Evolutionary conservation across 1,140 invertebrate species (phyloP), one percentile per base, ranked within the genome.

Genomic region (Proales similis): DNA sequence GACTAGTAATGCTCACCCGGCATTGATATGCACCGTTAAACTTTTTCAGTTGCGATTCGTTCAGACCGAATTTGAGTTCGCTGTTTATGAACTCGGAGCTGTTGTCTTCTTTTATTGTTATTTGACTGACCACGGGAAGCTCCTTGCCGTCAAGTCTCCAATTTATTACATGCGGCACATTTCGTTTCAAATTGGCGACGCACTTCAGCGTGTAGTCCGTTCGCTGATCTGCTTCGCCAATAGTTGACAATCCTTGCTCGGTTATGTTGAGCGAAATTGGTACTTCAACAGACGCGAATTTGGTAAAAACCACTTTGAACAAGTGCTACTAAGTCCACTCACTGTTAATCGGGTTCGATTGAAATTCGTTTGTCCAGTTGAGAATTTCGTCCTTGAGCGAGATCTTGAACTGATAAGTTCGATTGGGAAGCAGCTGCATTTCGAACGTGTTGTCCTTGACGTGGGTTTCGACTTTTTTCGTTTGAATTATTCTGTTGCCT

Each of bases 21-120:
- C 51, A 57, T 24, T 43, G 39, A 42, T 57, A 57, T n/a, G 19
- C 26, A 22, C 51, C 51, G 22, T 24, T 57, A 24, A 57, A 57
- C n/a, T 22, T 6, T 14, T 4, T 42, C 3, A 57, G 19, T 12
- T 57, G 39, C 32, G 22, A 11, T 3, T 9, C 12, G 14, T 42
- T 57, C 11, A 42, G 7, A 11, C 32, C 45, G 20, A 57, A 57
- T 12, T 42, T 36, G 14, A 53, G 17, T 6, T 39, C 17, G 27
- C 48, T 53, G 17, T 38, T 36, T 20, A 42, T 19, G 32, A 11
- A 42, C 9, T 36, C 14, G 9, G 14, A 9, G 9, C 14, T 36
- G 9, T 36, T 36, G 33, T 36, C 14, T 36, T 9, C 9, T 36
- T 36, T 36, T 9, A 36, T 9, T 36, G 14, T 9, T 9, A 36